Percentiles rank a stretch among this genome's conserved stretches.
These are phyloP conservation scores for Drosophila paranaensis DNA, from an alignment of 2,888 invertebrate species.

Conservation along the genomic window DNA sequence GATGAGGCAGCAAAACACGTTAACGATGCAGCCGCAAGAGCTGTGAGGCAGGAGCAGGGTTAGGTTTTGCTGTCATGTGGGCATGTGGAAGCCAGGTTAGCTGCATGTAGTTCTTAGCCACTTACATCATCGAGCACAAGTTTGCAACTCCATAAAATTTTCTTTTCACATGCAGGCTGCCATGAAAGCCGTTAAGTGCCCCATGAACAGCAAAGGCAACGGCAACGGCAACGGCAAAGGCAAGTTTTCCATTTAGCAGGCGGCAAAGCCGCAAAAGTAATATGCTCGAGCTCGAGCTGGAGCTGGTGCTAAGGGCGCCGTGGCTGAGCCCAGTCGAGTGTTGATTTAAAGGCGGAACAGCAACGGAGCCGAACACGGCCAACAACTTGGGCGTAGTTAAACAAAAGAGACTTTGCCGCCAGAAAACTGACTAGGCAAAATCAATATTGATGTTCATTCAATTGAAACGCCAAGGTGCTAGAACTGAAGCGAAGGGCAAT, in stretches of 20 bases:
- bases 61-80: neutral
- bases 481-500: slow-evolving; percentile 10
- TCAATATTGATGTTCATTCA: slow-evolving; percentile 71
- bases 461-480: slow-evolving; percentile 55
- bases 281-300: slow-evolving; percentile 36
- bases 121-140: slow-evolving; percentile 73
- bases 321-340: slow-evolving; percentile 29
- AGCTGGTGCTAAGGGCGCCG: neutral
- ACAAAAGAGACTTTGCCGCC: slow-evolving; percentile 52
- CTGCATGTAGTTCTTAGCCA: slow-evolving; percentile 60
- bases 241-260: slow-evolving; percentile 61
- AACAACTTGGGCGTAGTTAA: slow-evolving; percentile 59
- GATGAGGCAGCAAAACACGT: slow-evolving; percentile 49
- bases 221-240: slow-evolving; percentile 5
- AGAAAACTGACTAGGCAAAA: slow-evolving; percentile 61
- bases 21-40: slow-evolving; percentile 54
- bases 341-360: slow-evolving; percentile 51
- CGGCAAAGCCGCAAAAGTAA: slow-evolving; percentile 60
- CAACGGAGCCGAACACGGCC: slow-evolving; percentile 5
- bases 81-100: neutral
- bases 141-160: slow-evolving; percentile 70
- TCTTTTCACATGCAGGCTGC: slow-evolving; percentile 35
- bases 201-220: slow-evolving; percentile 32
- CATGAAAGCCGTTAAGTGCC: slow-evolving; percentile 72
- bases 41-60: slow-evolving; percentile 4